These are phyloP conservation scores for Indicator indicator DNA, from an alignment of 2,113 vertebrate genomes.

Conservation along the genomic window DNA sequence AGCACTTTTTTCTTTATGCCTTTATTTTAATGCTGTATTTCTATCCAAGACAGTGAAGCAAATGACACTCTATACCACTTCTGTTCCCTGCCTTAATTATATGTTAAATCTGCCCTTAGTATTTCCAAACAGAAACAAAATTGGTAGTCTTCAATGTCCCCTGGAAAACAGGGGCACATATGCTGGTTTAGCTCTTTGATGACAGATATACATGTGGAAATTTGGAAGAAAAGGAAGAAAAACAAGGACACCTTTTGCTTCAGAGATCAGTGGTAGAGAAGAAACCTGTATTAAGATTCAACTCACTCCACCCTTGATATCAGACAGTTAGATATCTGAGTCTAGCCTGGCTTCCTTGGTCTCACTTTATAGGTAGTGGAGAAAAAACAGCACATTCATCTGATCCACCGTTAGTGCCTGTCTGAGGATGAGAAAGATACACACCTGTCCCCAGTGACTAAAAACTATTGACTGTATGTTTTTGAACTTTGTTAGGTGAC, in stretches of 20 bases:
- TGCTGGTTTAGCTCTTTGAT: conserved; percentile 19
- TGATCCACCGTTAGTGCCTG: neutral
- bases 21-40: conserved; percentile 67
- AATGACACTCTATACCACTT: conserved; percentile 63
- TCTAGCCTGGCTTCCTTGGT: neutral
- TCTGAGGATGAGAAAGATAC: neutral
- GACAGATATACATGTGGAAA: conserved; percentile 40
- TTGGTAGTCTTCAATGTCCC: neutral
- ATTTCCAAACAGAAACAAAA: conserved; percentile 34
- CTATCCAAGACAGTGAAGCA: conserved; percentile 66
- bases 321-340: neutral
- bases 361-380: neutral
- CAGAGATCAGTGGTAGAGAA: neutral
- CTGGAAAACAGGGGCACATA: neutral
- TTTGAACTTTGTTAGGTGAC: neutral
- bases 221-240: conserved; percentile 35
- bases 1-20: conserved; percentile 55
- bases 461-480: neutral
- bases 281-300: neutral
- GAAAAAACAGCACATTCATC: neutral
- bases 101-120: neutral
- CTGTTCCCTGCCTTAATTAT: conserved; percentile 60
- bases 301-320: neutral
- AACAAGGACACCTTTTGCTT: neutral
- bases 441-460: accelerated